Evolutionary conservation across 2,113 vertebrate genomes (phyloP), one percentile per base, ranked within the genome.

Genomic region (Lipotes vexillifer): DNA sequence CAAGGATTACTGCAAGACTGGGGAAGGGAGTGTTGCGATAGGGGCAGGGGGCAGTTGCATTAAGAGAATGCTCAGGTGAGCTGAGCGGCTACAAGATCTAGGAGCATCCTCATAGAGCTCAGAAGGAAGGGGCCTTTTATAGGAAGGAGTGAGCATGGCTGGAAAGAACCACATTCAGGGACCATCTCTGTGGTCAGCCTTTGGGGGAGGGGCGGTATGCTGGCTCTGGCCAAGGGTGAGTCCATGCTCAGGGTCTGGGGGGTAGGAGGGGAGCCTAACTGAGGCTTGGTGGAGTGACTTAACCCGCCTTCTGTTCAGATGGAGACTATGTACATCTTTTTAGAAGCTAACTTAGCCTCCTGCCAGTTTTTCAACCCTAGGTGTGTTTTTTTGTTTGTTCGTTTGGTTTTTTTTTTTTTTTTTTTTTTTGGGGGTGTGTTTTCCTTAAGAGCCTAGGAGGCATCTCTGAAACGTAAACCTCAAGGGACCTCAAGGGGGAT

Each of bases 381-480:
- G 80, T 36, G 57, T 95, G 44, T 82, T 88, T 93, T 92, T 46
- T 46, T 10, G 10, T 46, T 46, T 10, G 44, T 46, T 46, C 9
- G 10, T 10, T 11, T 44, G 44, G 41, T 44, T 44, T 44, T 44
- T 46, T 46, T 46, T 44, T 46, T 46, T 46, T 46, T 46, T 44
- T 44, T 46, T 46, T 11, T 44, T 10, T 44, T 10, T 1, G 44
- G 38, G 68, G n/a, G 80, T 36, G 57, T 95, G 44, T 81, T 88
- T 92, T 92, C 52, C 29, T 68, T 65, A 57, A 29, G 59, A 27
- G 65, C 27, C 49, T 55, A 33, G 66, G 82, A 80, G 92, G 93
- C 59, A 59, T 46, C 59, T 84, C 84, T 97, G 74, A 95, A 82
- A 89, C 86, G 86, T 69, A 88, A 92, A 71, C 61, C 74, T 74